Base-by-base conservation (phyloP, 2,113 vertebrate species). In the Eublepharis macularius region DNA sequence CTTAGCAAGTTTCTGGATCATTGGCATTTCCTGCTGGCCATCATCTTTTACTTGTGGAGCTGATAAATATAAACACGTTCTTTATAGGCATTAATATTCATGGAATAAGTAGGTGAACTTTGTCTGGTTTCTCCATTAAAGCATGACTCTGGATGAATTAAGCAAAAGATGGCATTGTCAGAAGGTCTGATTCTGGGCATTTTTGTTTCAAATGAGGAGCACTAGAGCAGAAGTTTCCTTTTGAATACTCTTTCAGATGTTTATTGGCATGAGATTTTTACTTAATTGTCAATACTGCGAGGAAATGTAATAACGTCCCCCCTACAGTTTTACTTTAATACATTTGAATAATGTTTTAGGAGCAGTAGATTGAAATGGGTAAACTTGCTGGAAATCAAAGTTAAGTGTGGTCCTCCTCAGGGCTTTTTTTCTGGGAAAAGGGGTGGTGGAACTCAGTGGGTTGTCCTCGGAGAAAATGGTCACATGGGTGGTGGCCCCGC, bases 71-170 rank as follows among this genome's bases (percentile, higher is more conserved):
- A 82, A 90, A 66, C 0, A 41, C n/a, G 81, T 81, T 70, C 2
- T 63, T 47, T 80, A 86, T 63, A 86, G 66, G 69, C 6, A 39
- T 83, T 72, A 86, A 88, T 85, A 82, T 87, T 86, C 21, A 90
- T 79, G 2, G 14, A 84, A 89, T 85, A 86, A 89, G 36, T 39
- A 72, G 2, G 4, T 19, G 57, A 78, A 78, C 12, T 76, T 73
- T 29, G 19, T 19, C 65, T 90, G 70, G 2, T 87, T 74, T 83
- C 45, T 12, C 41, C 87, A 76, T 41, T 83, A 26, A 4, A 21
- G 26, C 80, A 82, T 54, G n/a, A 63, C 19, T 49, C n/a, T 65
- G 68, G 32, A 86, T 41, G 4, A 1, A 17, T 72, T 83, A 69
- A 4, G 7, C 32, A 13, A 29, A 89, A 17, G 36, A 66, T 14